Base-by-base conservation (phyloP, 2,888 invertebrate species). In the Therioaphis trifolii region DNA sequence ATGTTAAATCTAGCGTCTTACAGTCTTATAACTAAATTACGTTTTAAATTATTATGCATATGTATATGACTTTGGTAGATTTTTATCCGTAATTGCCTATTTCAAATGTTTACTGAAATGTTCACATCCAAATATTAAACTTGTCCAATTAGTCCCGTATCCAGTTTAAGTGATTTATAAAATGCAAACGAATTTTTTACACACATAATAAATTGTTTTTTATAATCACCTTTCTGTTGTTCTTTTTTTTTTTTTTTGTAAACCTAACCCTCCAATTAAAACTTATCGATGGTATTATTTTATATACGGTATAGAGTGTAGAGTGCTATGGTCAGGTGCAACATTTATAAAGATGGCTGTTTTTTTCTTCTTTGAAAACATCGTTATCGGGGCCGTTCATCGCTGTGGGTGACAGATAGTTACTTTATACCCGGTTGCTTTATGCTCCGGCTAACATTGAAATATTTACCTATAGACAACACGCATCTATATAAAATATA, bases 91-190 rank as follows among this genome's bases (percentile, higher is more conserved):
- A 69, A 69, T 68, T 55, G 69, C 69, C 49, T 69, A 52, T 69
- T 49, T 40, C 5, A 43, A 69, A 69, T n/a, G 69, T 69, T 72
- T 49, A 72, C 24, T 9, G 24, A 35, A 29, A 35, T 18, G 63
- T 29, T 63, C 63, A 35, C 63, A 18, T 63, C 63, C 18, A 11
- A 63, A 61, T 68, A 66, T 52, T 66, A 61, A 61, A 72, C 80
- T 71, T 43, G 80, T 80, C 58, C 80, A 82, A 82, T 82, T 82
- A 82, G 82, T 63, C 72, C 72, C 46, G 29, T 24, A 49, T 63
- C 72, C 72, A 24, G 43, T 82, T 63, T 63, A 63, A 72, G 82
- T 74, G 74, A 74, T 82, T 82, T 74, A 72, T 74, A 74, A 63
- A 74, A 63, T 18, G 29, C 72, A 63, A 72, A 72, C 61, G 49